Base-by-base conservation (phyloP, 2,888 invertebrate species). In the Hydroisotoma schaefferi region DNA sequence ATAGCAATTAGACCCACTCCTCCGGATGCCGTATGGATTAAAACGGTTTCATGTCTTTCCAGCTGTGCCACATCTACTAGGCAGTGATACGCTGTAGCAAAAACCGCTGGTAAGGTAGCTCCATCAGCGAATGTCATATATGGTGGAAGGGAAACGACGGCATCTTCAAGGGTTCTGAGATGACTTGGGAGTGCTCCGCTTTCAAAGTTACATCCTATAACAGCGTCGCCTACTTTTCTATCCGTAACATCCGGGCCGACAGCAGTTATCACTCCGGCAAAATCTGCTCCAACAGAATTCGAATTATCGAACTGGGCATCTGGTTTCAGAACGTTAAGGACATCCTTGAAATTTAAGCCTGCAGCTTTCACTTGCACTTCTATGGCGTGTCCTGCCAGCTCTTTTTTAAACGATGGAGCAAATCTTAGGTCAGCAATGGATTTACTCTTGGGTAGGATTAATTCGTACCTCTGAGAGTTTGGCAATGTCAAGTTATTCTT, bases 271-370 rank as follows among this genome's bases (percentile, higher is more conserved):
- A 56, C 49, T 20, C 63, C 67, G 15, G 61, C 43, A 56, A 63
- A 67, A 29, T 67, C 67, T 10, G 61, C 38, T 4, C 67, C 67
- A 8, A 67, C 59, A 2, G 58, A 38, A 20, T 55, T 58, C 28
- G 40, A 47, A 4, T 57, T 56, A 20, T 62, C 63, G 55, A 64
- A 67, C 26, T 62, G 55, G 12, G 57, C 49, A 25, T 56, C 61
- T 4, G 67, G 67, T 22, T 59, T 60, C 33, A 67, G 40, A 1
- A 67, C 61, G 5, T 57, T 53, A 18, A 67, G 59, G 25, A 68
- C 44, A 26, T 68, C 68, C 10, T 61, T 47, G 37, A 68, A 63
- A 38, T 68, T 68, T 12, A 68, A 37, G 3, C 60, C 64, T n/a
- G 55, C 60, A 0, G 63, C 63, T 33, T 58, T 44, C 8, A 68